These are phyloP conservation scores for Calycopis cecrops DNA, from an alignment of 1,140 invertebrate genomes.

Conservation along the genomic window DNA sequence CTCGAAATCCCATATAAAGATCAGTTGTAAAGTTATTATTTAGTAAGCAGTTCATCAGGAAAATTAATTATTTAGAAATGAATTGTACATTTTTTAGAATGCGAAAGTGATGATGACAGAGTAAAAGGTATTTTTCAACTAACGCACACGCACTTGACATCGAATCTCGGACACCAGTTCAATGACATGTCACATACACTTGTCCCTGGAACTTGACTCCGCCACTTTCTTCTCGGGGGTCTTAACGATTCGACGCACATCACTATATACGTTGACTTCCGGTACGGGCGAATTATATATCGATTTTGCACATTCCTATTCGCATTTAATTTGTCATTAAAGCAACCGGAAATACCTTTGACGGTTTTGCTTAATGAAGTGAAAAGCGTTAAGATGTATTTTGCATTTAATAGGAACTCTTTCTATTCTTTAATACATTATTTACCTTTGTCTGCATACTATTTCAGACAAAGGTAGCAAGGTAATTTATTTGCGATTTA, in stretches of 20 bases:
- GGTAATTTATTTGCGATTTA: too few species aligned
- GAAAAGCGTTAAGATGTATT: background rate
- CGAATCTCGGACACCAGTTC: conserved; percentile 46
- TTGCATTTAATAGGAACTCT: too few species aligned
- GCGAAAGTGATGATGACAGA: too few species aligned
- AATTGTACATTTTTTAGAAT: too few species aligned
- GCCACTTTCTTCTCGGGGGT: conserved; percentile 62
- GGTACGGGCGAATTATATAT: conserved; percentile 2
- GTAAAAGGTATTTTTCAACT: too few species aligned
- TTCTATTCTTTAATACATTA: too few species aligned
- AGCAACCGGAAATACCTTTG: background rate
- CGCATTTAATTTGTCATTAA: background rate
- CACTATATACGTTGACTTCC: conserved; percentile 17
- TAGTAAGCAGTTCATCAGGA: too few species aligned
- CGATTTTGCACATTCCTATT: background rate
- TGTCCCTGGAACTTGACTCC: conserved; percentile 60
- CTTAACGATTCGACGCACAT: conserved; percentile 58
- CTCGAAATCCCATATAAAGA: too few species aligned
- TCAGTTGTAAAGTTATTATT: too few species aligned
- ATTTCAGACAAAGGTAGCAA: too few species aligned
- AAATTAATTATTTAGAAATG: too few species aligned
- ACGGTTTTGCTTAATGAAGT: background rate
- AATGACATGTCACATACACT: conserved; percentile 62
- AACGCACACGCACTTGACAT: conserved; percentile 39
- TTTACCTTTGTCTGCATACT: too few species aligned